These are phyloP conservation scores for Catocala nupta DNA, from an alignment of 2,888 invertebrate species.

Conservation along the genomic window DNA sequence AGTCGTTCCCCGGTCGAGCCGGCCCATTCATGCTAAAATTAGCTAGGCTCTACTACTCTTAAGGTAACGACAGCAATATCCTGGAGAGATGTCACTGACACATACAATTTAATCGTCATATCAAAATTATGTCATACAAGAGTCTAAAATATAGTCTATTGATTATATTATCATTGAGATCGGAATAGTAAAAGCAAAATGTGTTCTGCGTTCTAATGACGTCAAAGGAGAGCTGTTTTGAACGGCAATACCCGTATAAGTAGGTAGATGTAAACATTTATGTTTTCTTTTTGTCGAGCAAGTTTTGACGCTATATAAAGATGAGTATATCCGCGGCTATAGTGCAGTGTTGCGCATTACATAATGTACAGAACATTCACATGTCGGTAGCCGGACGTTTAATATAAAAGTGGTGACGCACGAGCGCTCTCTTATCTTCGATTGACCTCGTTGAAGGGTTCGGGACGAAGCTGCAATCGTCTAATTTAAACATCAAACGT, in stretches of 20 bases:
- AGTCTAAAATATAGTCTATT: no score
- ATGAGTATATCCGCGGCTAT: constrained; percentile 9
- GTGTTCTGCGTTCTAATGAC: constrained; percentile 65
- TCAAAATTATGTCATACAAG: no score
- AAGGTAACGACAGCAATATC: no score
- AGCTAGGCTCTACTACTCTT: no score
- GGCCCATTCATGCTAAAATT: no score
- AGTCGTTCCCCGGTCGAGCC: no score
- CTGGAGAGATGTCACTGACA: no score
- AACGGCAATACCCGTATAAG: constrained; percentile 65
- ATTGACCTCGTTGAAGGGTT: constrained; percentile 76
- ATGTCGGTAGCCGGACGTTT: constrained; percentile 51
- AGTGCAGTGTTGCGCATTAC: constrained; percentile 32
- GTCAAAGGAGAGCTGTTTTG: constrained; percentile 73
- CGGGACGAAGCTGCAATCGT: constrained; percentile 69
- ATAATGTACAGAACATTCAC: constrained; percentile 41
- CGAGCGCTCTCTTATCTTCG: constrained; percentile 70
- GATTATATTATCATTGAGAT: constrained; percentile 43
- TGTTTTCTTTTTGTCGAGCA: constrained; percentile 58
- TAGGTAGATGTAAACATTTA: constrained; percentile 72
- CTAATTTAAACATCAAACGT: constrained; percentile 64
- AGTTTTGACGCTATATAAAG: constrained; percentile 29
- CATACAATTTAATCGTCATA: no score
- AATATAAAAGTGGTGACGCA: constrained; percentile 70
- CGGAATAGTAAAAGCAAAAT: constrained; percentile 47